Evolutionary conservation across 2,797 vertebrate genomes (phyloP).

Genomic region (Rhynchotus rufescens): DNA sequence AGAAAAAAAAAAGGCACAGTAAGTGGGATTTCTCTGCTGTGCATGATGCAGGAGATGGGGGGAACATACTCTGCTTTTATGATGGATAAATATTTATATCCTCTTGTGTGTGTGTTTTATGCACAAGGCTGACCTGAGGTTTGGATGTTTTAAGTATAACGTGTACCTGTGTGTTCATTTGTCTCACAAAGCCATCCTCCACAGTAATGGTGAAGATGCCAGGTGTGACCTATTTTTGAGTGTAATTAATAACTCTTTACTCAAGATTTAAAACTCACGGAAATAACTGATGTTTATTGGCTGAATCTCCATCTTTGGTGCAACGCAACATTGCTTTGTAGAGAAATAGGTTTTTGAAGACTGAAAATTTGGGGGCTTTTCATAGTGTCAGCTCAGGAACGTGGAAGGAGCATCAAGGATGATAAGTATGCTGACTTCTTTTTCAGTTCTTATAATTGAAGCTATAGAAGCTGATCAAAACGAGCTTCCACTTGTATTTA

Average conservation of each 20-base stretch:
- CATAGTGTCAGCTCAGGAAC: background rate
- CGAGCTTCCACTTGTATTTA: background rate
- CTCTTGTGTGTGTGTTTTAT: background rate
- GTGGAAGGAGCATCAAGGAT: background rate
- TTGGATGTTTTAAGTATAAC: background rate
- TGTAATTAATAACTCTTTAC: background rate
- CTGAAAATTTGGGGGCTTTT: background rate
- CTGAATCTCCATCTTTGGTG: background rate
- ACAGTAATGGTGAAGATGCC: background rate
- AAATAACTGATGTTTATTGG: background rate
- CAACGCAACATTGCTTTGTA: background rate
- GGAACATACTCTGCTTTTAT: background rate
- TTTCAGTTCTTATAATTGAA: background rate
- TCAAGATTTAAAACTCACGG: background rate
- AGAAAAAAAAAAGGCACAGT: rapidly evolving
- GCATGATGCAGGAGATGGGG: no score
- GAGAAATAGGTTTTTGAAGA: background rate
- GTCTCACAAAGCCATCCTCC: background rate
- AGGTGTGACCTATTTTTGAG: background rate
- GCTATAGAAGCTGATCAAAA: background rate
- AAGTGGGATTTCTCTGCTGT: background rate
- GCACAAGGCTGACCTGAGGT: background rate
- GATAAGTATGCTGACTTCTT: background rate
- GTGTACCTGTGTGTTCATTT: background rate
- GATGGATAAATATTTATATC: background rate